Base-by-base conservation (phyloP, 1,140 invertebrate genomes). In the Bombus pyrosoma region DNA sequence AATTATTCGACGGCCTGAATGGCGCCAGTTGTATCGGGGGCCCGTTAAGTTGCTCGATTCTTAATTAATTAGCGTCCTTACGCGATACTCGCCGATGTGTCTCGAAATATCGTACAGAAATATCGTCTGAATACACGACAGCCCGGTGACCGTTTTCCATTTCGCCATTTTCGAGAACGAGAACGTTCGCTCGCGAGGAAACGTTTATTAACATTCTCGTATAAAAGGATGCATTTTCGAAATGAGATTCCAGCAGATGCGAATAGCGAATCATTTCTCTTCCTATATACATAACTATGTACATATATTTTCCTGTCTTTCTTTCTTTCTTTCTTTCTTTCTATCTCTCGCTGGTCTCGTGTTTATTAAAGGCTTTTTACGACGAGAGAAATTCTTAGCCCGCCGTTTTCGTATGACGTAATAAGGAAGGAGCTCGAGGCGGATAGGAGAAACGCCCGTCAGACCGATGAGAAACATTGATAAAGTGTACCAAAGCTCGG, bases 31-130 rank as follows among this genome's bases (percentile, higher is more conserved):
- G 41, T 79, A n/a, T 37, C 53, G 9, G 12, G 25, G 18, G 25
- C 5, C 37, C 53, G 72, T 80, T 85, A 80, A 85, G 79, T 73
- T 80, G 32, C 39, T 3, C 25, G 53, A 57, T 72, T 69, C 66
- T 80, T 85, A 85, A 85, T 85, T 85, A 85, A 80, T 80, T 85
- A 80, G 32, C 39, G 34, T 64, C 12, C 25, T 72, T 41, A 25
- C 34, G 25, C 22, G 81, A 75, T 74, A 13, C 25, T 41, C n/a
- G 22, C 18, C 59, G 47, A 18, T 13, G 15, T 75, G 32, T 76
- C 66, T 78, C 75, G 25, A n/a, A 8, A 8, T 25, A 43, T 47
- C 47, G 47, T 53, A 53, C 1, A 53, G 47, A 53, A 53, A 53
- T 53, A 53, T 53, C 47, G 47, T 53, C 47, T 53, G 47, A 81